Conservation (phyloP, 2,113 vertebrate genomes). For the Otolemur garnettii region DNA sequence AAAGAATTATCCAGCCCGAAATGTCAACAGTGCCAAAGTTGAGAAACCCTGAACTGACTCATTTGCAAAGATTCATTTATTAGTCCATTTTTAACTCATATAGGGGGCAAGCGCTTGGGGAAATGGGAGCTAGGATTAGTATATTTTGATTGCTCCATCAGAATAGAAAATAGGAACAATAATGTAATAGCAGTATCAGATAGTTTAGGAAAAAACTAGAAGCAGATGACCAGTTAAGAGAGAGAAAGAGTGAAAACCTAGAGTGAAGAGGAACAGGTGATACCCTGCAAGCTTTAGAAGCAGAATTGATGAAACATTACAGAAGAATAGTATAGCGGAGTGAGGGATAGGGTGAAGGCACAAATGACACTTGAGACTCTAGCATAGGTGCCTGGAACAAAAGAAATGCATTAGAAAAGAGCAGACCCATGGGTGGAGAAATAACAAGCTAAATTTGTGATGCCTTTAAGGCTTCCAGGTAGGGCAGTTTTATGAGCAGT, state of each 20-base stretch:
- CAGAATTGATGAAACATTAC: neutral
- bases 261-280: neutral
- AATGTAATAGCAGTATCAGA: neutral
- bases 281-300: neutral
- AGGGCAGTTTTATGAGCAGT: neutral
- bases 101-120: neutral
- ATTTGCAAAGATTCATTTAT: slow-evolving; percentile 33
- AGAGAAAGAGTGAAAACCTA: slow-evolving; percentile 7
- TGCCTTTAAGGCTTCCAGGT: neutral
- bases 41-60: neutral
- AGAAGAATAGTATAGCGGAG: neutral
- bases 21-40: neutral
- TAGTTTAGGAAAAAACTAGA: neutral
- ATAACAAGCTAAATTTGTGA: neutral
- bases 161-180: slow-evolving; percentile 16
- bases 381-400: neutral
- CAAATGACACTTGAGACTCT: neutral
- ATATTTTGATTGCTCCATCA: slow-evolving; percentile 24
- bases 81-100: slow-evolving; percentile 23
- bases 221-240: neutral
- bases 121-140: neutral
- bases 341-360: neutral
- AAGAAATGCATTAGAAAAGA: neutral
- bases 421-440: neutral
- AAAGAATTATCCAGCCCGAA: slow-evolving; percentile 20